Conservation (phyloP, 2,797 vertebrate genomes). For the Microctenopoma stevenorrisi region DNA sequence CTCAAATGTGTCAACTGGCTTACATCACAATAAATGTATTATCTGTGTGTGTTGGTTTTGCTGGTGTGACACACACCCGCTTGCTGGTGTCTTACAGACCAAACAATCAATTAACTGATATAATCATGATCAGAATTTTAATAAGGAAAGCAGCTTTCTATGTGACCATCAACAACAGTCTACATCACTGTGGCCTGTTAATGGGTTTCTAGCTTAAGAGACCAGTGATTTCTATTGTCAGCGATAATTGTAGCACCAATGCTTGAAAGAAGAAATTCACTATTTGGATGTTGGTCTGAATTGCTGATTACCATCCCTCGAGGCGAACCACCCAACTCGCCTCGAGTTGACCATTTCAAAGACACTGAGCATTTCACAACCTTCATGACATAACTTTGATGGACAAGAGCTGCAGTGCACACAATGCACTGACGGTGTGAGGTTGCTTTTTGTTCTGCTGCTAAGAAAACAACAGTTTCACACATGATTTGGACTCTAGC, state of each 20-base stretch:
- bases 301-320: conserved; percentile 38
- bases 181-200: background rate
- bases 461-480: conserved; percentile 52
- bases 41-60: background rate
- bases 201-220: conserved; percentile 9
- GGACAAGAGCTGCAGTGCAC: conserved; percentile 23
- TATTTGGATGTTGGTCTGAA: conserved; percentile 35
- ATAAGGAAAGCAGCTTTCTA: conserved; percentile 1
- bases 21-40: background rate
- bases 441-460: conserved; percentile 37
- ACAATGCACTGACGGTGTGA: conserved; percentile 46
- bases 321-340: conserved; percentile 21
- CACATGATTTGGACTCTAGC: conserved; percentile 30
- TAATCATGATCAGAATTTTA: background rate
- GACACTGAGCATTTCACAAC: conserved; percentile 36
- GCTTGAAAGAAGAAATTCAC: conserved; percentile 16
- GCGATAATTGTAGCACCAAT: conserved; percentile 17
- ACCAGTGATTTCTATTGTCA: conserved; percentile 14
- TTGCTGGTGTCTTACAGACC: background rate
- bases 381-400: conserved; percentile 13
- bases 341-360: conserved; percentile 33
- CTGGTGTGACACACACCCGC: background rate
- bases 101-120: background rate
- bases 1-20: no score
- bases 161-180: conserved; percentile 12